Evolutionary conservation across 2,113 vertebrate genomes (phyloP).

Genomic region (Meles meles): DNA sequence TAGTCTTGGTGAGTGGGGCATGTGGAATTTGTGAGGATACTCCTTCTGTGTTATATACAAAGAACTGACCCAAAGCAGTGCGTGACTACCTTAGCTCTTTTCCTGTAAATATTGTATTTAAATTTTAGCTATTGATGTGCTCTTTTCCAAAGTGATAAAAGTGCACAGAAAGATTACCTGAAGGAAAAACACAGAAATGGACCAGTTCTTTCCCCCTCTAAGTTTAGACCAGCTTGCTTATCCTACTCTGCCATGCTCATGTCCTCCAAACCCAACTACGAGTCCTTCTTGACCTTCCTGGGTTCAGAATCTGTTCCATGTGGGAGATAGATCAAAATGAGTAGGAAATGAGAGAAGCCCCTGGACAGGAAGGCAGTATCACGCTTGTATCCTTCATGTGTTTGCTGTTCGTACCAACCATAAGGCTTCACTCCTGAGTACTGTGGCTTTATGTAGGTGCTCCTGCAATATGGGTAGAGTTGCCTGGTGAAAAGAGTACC

Average conservation of each 20-base stretch:
- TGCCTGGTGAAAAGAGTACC: background rate
- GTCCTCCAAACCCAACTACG: background rate
- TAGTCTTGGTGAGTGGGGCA: background rate
- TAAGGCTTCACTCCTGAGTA: background rate
- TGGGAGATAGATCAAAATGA: background rate
- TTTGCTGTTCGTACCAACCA: background rate
- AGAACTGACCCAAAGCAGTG: background rate
- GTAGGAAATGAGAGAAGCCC: background rate
- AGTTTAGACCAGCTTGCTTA: background rate
- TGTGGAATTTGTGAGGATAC: background rate
- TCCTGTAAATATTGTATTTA: background rate
- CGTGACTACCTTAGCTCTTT: background rate
- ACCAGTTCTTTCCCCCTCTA: background rate
- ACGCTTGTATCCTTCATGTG: background rate
- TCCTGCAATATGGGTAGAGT: background rate
- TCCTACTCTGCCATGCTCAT: background rate
- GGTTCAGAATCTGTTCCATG: background rate
- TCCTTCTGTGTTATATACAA: background rate
- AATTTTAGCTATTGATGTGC: background rate
- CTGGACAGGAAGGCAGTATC: background rate
- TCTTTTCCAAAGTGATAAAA: background rate
- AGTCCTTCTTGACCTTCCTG: slow-evolving; percentile 16
- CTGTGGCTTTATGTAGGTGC: background rate
- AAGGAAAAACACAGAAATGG: background rate
- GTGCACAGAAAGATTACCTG: background rate